These are phyloP conservation scores for Serrognathus titanus DNA, from an alignment of 2,888 invertebrate genomes.

Conservation along the genomic window DNA sequence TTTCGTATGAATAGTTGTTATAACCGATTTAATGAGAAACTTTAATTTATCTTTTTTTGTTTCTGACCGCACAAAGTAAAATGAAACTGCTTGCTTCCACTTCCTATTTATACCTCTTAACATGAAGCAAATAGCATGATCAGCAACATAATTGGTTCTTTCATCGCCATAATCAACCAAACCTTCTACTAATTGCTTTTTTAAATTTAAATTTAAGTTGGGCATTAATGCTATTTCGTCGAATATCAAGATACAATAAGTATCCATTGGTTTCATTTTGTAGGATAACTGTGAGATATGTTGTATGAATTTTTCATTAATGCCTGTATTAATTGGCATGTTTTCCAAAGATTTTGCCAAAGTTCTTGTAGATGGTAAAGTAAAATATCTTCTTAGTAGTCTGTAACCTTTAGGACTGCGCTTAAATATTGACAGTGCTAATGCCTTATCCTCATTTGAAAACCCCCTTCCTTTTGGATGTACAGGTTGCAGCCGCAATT, in stretches of 20 bases:
- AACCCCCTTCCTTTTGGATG: slow-evolving; percentile 6
- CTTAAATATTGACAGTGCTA: slow-evolving; percentile 3
- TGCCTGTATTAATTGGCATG: neutral
- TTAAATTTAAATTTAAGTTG: slow-evolving; percentile 20
- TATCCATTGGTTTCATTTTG: slow-evolving; percentile 9
- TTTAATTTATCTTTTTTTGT: slow-evolving; percentile 19
- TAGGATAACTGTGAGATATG: neutral
- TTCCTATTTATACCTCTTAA: slow-evolving; percentile 24
- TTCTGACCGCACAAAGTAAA: slow-evolving; percentile 23
- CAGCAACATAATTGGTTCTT: slow-evolving; percentile 21
- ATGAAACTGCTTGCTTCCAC: slow-evolving; percentile 31
- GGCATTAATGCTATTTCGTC: slow-evolving; percentile 25
- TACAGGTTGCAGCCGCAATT: slow-evolving; percentile 1
- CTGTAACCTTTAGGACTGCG: slow-evolving; percentile 2
- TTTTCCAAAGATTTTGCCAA: slow-evolving; percentile 1
- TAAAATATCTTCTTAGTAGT: slow-evolving; percentile 3
- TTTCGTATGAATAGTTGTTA: slow-evolving; percentile 18
- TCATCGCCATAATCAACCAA: slow-evolving; percentile 23
- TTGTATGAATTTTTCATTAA: slow-evolving; percentile 7
- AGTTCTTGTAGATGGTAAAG: slow-evolving; percentile 3
- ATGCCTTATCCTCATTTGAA: slow-evolving; percentile 7
- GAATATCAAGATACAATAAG: slow-evolving; percentile 23
- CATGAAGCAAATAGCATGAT: slow-evolving; percentile 32
- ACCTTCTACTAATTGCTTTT: slow-evolving; percentile 19
- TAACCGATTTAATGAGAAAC: slow-evolving; percentile 18